phyloP scores from a whole-genome alignment of 2,888 invertebrate genomes.

The Drosophila demipolita region DNA sequence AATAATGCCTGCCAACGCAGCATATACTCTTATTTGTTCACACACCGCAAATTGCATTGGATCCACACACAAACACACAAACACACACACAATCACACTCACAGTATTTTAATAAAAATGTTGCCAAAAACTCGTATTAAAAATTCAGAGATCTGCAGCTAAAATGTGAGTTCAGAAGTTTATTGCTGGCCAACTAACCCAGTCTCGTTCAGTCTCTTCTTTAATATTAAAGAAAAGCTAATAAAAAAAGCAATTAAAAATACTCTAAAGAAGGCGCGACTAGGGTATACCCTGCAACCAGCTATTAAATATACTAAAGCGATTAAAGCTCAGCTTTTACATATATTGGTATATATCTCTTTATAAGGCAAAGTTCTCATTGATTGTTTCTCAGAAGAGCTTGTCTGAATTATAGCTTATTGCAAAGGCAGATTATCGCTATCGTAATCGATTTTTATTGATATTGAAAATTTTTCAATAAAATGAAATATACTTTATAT shows the following conservation, averaged over 20 bases:
- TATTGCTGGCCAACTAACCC: slow-evolving; percentile 34
- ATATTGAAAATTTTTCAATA: not conserved
- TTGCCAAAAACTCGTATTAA: slow-evolving; percentile 48
- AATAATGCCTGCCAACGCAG: slow-evolving; percentile 26
- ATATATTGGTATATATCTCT: not conserved
- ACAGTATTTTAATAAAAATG: slow-evolving; percentile 8
- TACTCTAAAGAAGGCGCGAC: not conserved
- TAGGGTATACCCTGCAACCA: not conserved
- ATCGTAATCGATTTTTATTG: not conserved
- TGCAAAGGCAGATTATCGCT: fast-evolving
- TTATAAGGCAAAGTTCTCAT: not conserved
- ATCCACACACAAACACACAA: not conserved
- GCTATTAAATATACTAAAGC: not conserved
- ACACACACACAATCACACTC: not conserved
- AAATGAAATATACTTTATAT: not conserved
- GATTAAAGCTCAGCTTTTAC: not conserved
- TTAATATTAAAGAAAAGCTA: not conserved
- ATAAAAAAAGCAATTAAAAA: slow-evolving; percentile 36
- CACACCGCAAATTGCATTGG: slow-evolving; percentile 34
- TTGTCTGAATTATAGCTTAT: not conserved
- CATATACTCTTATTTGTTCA: slow-evolving; percentile 43
- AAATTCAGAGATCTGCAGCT: slow-evolving; percentile 39
- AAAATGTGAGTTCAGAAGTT: slow-evolving; percentile 15
- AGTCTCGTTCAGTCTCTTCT: slow-evolving; percentile 33
- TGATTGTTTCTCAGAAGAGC: not conserved